A percentile compares a stretch with the other conserved stretches of the same genome.
These are phyloP conservation scores for Campopleginae sp. DNA, from an alignment of 2,888 invertebrate genomes.

Conservation along the genomic window DNA sequence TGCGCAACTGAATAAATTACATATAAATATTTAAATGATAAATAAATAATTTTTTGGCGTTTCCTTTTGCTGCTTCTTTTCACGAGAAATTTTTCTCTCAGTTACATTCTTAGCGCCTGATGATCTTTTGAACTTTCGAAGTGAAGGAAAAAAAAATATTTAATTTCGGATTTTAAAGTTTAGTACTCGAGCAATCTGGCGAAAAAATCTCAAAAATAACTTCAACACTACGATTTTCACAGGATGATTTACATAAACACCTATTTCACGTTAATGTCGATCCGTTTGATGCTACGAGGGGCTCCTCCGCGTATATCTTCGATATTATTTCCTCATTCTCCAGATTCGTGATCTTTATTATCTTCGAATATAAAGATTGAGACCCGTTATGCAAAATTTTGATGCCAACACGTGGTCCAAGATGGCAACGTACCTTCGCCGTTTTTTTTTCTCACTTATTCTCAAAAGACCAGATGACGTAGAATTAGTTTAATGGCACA, in stretches of 20 bases:
- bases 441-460: background rate
- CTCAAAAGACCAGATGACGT: constrained; percentile 5
- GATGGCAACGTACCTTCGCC: background rate
- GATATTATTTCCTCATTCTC: constrained; percentile 18
- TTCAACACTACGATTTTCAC: constrained; percentile 15
- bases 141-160: background rate
- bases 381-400: constrained; percentile 25
- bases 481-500: background rate
- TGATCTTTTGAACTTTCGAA: background rate
- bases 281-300: background rate
- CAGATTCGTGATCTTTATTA: constrained; percentile 25
- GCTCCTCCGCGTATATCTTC: background rate
- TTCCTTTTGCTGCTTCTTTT: background rate
- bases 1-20: background rate
- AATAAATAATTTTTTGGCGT: background rate
- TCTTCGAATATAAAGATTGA: constrained; percentile 18
- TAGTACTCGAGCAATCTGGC: background rate
- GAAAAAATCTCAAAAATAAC: constrained; percentile 4
- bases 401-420: constrained; percentile 5
- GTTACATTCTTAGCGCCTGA: background rate
- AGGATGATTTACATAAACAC: constrained; percentile 24
- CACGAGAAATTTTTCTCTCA: background rate
- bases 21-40: background rate
- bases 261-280: constrained; percentile 10
- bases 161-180: constrained; percentile 3